Evolutionary conservation across 1,140 invertebrate species (phyloP).

Genomic region (Pantala flavescens): DNA sequence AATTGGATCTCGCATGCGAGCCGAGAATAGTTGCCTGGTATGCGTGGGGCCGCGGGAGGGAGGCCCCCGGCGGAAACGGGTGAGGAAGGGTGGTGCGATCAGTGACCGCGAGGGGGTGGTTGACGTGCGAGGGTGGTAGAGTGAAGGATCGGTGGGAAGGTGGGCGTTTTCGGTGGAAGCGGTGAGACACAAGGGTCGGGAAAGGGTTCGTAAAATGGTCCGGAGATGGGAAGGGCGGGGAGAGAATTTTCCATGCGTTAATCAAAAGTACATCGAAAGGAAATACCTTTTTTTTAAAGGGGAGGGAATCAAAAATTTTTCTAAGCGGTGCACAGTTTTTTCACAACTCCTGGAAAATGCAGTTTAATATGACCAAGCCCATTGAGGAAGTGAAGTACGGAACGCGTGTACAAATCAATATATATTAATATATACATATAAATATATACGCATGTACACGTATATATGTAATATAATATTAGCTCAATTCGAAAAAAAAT

Average conservation of each 20-base stretch:
- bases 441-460: too few species aligned
- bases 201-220: too few species aligned
- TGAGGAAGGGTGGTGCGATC: not conserved
- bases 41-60: constrained; percentile 15
- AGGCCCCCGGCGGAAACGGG: constrained; percentile 14
- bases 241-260: constrained; percentile 5
- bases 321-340: constrained; percentile 1
- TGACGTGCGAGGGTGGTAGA: too few species aligned
- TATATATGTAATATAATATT: too few species aligned
- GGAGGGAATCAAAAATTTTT: not conserved
- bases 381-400: not conserved
- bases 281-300: not conserved
- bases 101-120: too few species aligned
- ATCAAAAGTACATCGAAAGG: not conserved
- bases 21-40: constrained; percentile 90
- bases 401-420: not conserved
- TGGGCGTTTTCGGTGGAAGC: too few species aligned
- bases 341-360: constrained; percentile 1
- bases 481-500: not conserved
- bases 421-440: too few species aligned
- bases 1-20: constrained; percentile 96
- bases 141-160: too few species aligned
- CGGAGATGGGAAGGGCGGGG: not conserved
- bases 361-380: constrained; percentile 5
- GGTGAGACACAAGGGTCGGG: too few species aligned